A percentile compares a stretch with the other conserved stretches of the same genome.
phyloP scores from a whole-genome alignment of 2,888 invertebrate genomes.

The Dasypogon diadema region DNA sequence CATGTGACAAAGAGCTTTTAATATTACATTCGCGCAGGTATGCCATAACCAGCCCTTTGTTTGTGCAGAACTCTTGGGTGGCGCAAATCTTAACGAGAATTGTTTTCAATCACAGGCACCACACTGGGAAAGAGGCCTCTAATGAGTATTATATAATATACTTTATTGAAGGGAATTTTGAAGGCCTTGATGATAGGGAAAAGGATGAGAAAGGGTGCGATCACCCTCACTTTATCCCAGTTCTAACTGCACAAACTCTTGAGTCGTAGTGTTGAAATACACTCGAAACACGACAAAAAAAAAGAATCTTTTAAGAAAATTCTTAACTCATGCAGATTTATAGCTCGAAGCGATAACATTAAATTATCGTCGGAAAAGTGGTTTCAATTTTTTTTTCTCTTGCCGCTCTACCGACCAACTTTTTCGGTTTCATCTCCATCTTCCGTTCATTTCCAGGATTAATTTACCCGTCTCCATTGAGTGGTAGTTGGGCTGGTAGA shows the following conservation, averaged over 20 bases:
- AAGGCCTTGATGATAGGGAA: too few species aligned
- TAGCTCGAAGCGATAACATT: constrained; percentile 62
- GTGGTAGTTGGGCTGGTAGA: constrained; percentile 14
- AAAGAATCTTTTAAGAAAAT: constrained; percentile 47
- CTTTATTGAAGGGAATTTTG: too few species aligned
- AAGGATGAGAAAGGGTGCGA: too few species aligned
- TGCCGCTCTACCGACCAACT: constrained; percentile 8
- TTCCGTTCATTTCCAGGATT: constrained; percentile 48
- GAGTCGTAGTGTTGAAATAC: constrained; percentile 47
- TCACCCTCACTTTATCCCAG: too few species aligned
- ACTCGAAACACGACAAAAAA: constrained; percentile 5
- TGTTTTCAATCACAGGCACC: too few species aligned
- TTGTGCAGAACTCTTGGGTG: too few species aligned
- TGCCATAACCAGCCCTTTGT: too few species aligned
- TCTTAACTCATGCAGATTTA: constrained; percentile 62
- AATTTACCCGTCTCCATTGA: constrained; percentile 29
- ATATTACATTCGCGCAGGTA: background rate
- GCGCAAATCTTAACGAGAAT: too few species aligned
- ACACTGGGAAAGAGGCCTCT: too few species aligned
- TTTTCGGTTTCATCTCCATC: constrained; percentile 49
- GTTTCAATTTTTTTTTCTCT: constrained; percentile 25
- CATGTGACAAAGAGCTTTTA: background rate
- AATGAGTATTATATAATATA: too few species aligned
- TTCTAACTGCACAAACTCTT: constrained; percentile 18
- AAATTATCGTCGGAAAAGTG: constrained; percentile 60